Evolutionary conservation across 2,888 invertebrate genomes (phyloP).

Genomic region (Mallateleia sp.): DNA sequence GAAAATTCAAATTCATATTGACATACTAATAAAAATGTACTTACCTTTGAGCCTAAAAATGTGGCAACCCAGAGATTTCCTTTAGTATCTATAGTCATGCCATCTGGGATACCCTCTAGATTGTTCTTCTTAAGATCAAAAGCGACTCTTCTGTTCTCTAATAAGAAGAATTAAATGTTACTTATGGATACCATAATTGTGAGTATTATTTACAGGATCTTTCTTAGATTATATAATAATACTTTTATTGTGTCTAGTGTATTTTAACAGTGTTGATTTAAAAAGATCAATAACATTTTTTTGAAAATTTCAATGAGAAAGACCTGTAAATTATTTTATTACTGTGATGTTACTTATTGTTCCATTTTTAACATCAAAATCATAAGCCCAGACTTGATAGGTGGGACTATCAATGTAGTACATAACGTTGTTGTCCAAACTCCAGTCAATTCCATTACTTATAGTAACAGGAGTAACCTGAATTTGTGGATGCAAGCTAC

Average conservation of each 20-base stretch:
- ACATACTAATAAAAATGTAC: not conserved
- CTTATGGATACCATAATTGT: no score
- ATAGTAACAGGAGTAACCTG: slow-evolving; percentile 90
- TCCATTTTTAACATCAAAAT: slow-evolving; percentile 91
- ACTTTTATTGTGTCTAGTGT: no score
- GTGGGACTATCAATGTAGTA: slow-evolving; percentile 95
- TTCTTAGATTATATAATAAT: no score
- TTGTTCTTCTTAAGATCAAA: slow-evolving; percentile 91
- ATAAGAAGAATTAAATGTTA: slow-evolving; percentile 80
- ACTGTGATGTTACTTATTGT: slow-evolving; percentile 91
- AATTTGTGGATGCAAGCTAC: slow-evolving; percentile 76
- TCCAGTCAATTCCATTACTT: slow-evolving; percentile 96
- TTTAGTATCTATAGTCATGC: slow-evolving; percentile 95
- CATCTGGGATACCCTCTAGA: slow-evolving; percentile 92
- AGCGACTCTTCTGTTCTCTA: slow-evolving; percentile 91
- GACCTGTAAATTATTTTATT: not conserved
- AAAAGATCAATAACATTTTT: no score
- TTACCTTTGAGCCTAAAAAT: slow-evolving; percentile 92
- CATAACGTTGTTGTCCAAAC: slow-evolving; percentile 92
- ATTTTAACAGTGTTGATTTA: no score
- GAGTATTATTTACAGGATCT: no score
- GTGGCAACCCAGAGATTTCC: slow-evolving; percentile 95
- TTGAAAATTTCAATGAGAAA: no score
- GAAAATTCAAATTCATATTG: not conserved
- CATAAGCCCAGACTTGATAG: slow-evolving; percentile 92